Conservation (phyloP, 2,113 vertebrate genomes). For the Athene noctua region DNA sequence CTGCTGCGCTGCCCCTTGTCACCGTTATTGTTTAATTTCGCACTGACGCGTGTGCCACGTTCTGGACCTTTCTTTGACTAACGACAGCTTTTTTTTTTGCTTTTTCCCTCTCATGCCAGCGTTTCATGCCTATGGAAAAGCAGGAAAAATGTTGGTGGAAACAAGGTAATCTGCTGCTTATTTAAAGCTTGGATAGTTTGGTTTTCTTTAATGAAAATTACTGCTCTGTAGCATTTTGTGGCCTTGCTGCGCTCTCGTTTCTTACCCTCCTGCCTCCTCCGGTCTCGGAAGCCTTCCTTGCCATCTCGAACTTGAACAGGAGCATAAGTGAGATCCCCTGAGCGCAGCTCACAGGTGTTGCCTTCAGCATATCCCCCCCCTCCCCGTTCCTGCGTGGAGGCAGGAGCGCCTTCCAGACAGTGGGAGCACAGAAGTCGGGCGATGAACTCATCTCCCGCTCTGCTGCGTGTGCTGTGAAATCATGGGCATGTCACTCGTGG, state of each 20-base stretch:
- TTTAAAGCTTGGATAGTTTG: not conserved
- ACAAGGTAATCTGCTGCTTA: constrained; percentile 77
- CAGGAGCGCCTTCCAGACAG: not conserved
- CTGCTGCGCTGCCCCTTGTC: not conserved
- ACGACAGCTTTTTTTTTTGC: not conserved
- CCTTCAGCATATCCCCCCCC: not conserved
- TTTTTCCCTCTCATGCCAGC: constrained; percentile 67
- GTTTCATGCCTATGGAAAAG: constrained; percentile 93
- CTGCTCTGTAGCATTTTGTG: not conserved
- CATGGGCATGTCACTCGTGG: not conserved
- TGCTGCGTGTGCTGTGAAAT: not conserved
- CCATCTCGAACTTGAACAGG: not conserved
- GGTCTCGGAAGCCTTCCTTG: not conserved
- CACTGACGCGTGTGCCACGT: not conserved
- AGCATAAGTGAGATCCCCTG: not conserved
- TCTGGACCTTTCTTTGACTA: not conserved
- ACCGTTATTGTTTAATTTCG: not conserved
- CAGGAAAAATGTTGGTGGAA: constrained; percentile 93
- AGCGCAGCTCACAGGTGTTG: not conserved
- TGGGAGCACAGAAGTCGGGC: not conserved
- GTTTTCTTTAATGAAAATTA: not conserved
- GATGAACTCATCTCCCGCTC: not conserved
- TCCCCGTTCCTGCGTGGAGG: not conserved
- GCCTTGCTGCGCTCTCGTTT: not conserved
- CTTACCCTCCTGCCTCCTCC: not conserved